Base-by-base conservation (phyloP, 2,113 vertebrate species). In the Bubo bubo region DNA sequence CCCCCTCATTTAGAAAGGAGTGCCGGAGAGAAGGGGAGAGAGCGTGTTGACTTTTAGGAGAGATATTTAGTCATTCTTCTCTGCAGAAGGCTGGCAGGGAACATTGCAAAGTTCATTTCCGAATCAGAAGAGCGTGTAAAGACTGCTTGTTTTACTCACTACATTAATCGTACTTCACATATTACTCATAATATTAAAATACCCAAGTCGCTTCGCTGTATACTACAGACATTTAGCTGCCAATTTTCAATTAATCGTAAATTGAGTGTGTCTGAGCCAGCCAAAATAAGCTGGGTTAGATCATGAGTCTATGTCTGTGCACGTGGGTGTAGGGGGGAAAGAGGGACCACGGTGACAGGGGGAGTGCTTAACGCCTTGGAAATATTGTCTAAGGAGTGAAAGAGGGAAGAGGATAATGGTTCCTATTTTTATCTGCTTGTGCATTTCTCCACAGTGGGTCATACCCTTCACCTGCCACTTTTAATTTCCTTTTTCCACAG, bases 131-230 rank as follows among this genome's bases (percentile, higher is more conserved):
- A 91, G 83, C 2, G 0, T 92, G 83, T 91, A 87, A 95, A 92
- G 79, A 56, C 75, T 88, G 83, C 92, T 96, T 95, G 88, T 95
- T 95, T 94, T 81, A 91, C 58, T 88, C 96, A 81, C 79, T 95
- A 75, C 83, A 28, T 91, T 91, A 88, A 92, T 92, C 49, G 56
- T 79, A 68, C 43, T 91, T 79, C 64, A 43, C 68, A 41, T 92
- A 75, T 95, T 91, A 91, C 92, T 97, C 88, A 86, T 89, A 60
- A 89, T 75, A 60, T 39, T 89, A 87, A 87, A 91, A 79, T 37
- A 86, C 27, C n/a, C 56, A 43, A 63, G 67, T 93, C 7, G 1
- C 75, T 93, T 88, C 30, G 12, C 56, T 79, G 49, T 93, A 30
- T 94, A 77, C 53, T 34, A 52, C 72, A 84, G 85, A 88, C 58